Base-by-base conservation (phyloP, 2,113 vertebrate species). In the Clinocottus analis region DNA sequence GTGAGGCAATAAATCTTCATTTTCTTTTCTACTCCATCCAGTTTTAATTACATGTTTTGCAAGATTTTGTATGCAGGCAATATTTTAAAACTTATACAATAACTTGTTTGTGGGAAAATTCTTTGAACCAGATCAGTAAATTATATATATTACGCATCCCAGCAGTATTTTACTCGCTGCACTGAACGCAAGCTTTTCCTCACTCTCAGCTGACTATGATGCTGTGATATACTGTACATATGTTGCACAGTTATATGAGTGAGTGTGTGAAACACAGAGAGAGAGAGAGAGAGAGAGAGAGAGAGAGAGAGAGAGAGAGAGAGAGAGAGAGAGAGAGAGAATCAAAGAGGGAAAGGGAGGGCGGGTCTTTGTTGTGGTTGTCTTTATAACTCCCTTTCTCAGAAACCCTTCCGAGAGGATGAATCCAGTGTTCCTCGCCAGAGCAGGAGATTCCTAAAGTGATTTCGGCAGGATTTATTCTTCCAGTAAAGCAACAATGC, bases 371-470 rank as follows among this genome's bases (percentile, higher is more conserved):
- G 76, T 85, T 85, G 84, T 85, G 39, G 68, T 55, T 71, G 45
- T 53, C 67, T 72, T 70, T 83, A 45, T 35, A 80, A 87, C 79
- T 80, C 85, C 77, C 29, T 88, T 93, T 93, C 92, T 90, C 90
- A 89, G 90, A 93, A 93, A 87, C 81, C 83, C 76, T 84, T 78
- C 78, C 84, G 72, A 1, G 12, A 56, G 84, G 82, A 80, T 72
- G 64, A 83, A 71, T 25, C 58, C 39, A 19, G 53, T 60, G 64
- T 83, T 66, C 73, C 71, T 76, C 55, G 4, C 59, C 68, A 66
- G 77, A 66, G 25, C 23, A 41, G 25, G 41, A 76, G 61, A 86
- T 87, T 83, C 70, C 79, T 87, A 59, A 27, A 68, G 58, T 67
- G 74, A 87, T 88, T 71, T 59, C 25, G 75, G 79, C 12, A 29